Percentiles rank a stretch among this genome's conserved stretches.
These are phyloP conservation scores for Lepus americanus DNA, from an alignment of 2,113 vertebrate genomes.

Conservation along the genomic window DNA sequence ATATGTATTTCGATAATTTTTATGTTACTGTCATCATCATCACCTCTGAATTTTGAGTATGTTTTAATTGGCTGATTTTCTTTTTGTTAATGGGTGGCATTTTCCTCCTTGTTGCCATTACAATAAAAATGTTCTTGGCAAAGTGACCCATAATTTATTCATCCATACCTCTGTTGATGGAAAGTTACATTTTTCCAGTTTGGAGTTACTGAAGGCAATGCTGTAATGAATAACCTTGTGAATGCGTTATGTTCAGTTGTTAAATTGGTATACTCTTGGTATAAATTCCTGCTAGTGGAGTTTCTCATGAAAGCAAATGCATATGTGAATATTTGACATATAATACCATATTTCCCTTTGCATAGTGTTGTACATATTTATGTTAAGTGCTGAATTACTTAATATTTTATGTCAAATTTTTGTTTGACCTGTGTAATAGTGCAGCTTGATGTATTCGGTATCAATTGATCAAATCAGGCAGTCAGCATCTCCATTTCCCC, in stretches of 20 bases:
- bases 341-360: background rate
- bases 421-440: no score
- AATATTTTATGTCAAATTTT: no score
- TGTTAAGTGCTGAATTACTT: conserved; percentile 7
- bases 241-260: conserved; percentile 23
- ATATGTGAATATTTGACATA: background rate
- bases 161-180: background rate
- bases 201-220: background rate
- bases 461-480: no score
- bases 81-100: background rate
- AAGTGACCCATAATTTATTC: conserved; percentile 30
- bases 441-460: no score
- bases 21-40: background rate
- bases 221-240: background rate
- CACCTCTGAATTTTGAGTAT: background rate
- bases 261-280: conserved; percentile 1
- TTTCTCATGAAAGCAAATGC: conserved; percentile 9
- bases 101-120: background rate
- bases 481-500: no score
- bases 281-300: background rate
- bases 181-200: background rate
- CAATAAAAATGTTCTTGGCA: conserved; percentile 12
- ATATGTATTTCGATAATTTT: background rate
- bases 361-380: background rate
- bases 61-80: conserved; percentile 50